Conservation (phyloP, 2,113 vertebrate genomes). For the Prietella phreatophila region DNA sequence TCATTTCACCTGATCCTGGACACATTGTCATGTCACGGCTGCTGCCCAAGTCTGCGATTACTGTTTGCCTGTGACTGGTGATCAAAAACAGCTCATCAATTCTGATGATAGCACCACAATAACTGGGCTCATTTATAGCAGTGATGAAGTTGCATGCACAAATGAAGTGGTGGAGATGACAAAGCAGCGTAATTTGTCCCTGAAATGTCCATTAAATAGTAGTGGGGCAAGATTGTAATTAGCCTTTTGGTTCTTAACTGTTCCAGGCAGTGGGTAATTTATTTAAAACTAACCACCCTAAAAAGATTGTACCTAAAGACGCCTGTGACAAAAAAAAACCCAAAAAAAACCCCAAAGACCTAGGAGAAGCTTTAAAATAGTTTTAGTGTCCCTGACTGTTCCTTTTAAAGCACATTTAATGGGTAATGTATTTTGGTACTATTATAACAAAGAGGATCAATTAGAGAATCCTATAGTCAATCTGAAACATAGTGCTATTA, state of each 20-base stretch:
- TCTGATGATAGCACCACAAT: not conserved
- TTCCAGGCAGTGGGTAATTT: not conserved
- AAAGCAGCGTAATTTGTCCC: not conserved
- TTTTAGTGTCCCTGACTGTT: not conserved
- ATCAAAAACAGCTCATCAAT: not conserved
- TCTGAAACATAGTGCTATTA: not conserved
- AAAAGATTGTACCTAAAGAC: not conserved
- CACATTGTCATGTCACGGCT: not conserved
- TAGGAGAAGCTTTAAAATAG: not conserved
- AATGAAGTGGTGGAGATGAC: not conserved
- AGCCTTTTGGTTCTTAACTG: not conserved
- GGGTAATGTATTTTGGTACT: not conserved
- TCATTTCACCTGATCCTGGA: constrained; percentile 4
- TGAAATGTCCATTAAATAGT: constrained; percentile 1
- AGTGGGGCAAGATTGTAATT: not conserved
- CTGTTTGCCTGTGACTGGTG: not conserved
- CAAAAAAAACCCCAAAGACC: not conserved
- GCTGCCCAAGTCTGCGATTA: not conserved
- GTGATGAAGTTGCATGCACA: not conserved
- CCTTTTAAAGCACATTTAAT: not conserved
- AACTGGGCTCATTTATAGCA: not conserved
- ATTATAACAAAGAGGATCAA: not conserved
- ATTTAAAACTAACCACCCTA: not conserved
- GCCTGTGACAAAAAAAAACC: not conserved
- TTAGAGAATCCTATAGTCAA: not conserved